These are phyloP conservation scores for Melangyna quadrimaculata DNA, from an alignment of 2,888 invertebrate genomes.

Conservation along the genomic window DNA sequence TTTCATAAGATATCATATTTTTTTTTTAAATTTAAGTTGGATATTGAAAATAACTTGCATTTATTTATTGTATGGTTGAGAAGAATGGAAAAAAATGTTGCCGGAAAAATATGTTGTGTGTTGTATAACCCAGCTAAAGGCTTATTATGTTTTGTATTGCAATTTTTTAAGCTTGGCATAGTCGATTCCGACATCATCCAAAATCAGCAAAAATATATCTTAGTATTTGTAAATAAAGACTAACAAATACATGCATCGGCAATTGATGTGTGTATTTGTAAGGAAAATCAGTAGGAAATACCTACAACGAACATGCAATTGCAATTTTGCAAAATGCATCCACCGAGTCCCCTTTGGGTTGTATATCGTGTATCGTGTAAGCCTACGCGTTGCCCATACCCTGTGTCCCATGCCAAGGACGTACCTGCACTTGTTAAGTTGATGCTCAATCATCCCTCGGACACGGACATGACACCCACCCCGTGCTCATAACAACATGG, in stretches of 20 bases:
- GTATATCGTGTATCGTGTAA: background rate
- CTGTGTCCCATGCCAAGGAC: background rate
- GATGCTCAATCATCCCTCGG: conserved; percentile 40
- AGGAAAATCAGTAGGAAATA: conserved; percentile 18
- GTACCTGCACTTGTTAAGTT: background rate
- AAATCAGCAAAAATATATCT: conserved; percentile 41
- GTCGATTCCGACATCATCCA: conserved; percentile 61
- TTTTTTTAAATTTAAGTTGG: background rate
- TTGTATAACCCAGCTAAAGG: conserved; percentile 77
- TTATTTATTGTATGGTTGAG: conserved; percentile 70
- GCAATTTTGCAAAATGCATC: conserved; percentile 64
- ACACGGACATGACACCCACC: conserved; percentile 6
- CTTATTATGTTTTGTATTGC: conserved; percentile 77
- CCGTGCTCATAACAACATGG: conserved; percentile 21
- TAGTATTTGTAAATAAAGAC: conserved; percentile 50
- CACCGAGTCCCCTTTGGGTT: conserved; percentile 5
- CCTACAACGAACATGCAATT: conserved; percentile 47
- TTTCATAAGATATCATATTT: background rate
- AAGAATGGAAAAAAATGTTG: conserved; percentile 74
- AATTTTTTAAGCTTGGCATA: conserved; percentile 58
- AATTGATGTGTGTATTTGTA: conserved; percentile 31
- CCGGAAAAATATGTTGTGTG: conserved; percentile 76
- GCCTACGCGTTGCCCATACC: background rate
- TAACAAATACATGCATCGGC: conserved; percentile 17
- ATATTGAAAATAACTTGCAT: conserved; percentile 53